A percentile compares a stretch with the other conserved stretches of the same genome.
Evolutionary conservation across 2,888 invertebrate genomes (phyloP).

Genomic region (Pyrgus malvae): DNA sequence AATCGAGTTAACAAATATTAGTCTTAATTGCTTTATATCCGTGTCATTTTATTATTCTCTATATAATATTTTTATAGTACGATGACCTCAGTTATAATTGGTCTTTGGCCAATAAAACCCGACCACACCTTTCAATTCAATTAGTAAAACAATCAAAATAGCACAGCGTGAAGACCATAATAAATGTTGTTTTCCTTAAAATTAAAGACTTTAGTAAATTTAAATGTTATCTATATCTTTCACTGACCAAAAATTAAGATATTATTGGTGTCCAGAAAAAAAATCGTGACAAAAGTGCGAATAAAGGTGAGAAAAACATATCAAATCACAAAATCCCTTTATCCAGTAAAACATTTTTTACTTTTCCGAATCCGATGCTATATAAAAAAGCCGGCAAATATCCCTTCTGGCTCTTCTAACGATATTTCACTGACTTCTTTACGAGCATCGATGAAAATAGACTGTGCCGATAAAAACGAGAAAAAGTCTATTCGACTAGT

Average conservation of each 20-base stretch:
- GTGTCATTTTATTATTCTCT: not conserved
- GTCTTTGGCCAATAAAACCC: not conserved
- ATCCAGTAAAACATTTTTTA: conserved; percentile 6
- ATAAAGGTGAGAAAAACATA: not conserved
- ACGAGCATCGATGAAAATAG: conserved; percentile 34
- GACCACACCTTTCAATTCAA: not conserved
- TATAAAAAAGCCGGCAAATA: conserved; percentile 23
- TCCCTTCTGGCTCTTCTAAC: conserved; percentile 25
- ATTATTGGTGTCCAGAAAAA: not conserved
- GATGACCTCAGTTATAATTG: not conserved
- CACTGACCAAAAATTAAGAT: not conserved
- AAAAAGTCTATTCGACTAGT: conserved; percentile 53
- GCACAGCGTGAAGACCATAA: too few relatives aligned
- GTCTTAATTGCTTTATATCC: conserved; percentile 1
- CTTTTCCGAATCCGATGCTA: conserved; percentile 10
- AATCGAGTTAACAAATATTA: not conserved
- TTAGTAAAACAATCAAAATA: not conserved
- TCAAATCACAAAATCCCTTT: not conserved
- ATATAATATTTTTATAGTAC: not conserved
- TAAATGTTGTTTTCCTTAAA: too few relatives aligned
- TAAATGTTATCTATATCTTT: too few relatives aligned
- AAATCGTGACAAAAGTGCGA: too few relatives aligned
- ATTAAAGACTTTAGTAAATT: too few relatives aligned
- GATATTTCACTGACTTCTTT: conserved; percentile 27
- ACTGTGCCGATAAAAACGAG: conserved; percentile 46